Evolutionary conservation across 2,888 invertebrate genomes (phyloP), one percentile per base, ranked within the genome.

Genomic region (Fabriciana adippe): DNA sequence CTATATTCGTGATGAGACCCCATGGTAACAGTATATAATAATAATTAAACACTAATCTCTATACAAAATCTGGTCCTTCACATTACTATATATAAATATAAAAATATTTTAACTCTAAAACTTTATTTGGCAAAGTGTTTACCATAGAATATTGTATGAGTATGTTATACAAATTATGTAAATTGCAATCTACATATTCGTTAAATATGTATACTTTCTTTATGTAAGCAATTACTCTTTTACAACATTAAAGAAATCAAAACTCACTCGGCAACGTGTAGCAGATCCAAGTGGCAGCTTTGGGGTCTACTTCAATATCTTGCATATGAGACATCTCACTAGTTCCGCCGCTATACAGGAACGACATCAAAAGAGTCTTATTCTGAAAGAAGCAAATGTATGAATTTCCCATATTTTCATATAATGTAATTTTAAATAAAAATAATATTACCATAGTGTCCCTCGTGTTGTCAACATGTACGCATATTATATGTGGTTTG

Each of bases 381-480:
- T 97, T 97, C 97, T 98, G 87, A 73, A 94, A 93, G 50, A 74
- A 51, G 50, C 16, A 16, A 16, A 21, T n/a, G 13, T 35, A 45
- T 54, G 14, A 21, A 51, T 14, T 41, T 57, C 15, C 16, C 72
- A 47, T 13, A 47, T 2, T 51, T 14, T 8, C 16, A 14, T 51
- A 13, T 14, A 31, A 35, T n/a, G 8, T 6, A 18, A 18, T 14
- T 8, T 61, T 6, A 35, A 26, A 15, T 15, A 31, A 55, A 31
- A 18, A 3, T 8, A 48, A 26, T 14, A 45, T 26, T 6, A 97
- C 97, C 86, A 95, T 96, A 73, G 98, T 94, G 85, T 99, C 99
- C 57, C 99, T 94, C 64, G 98, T 97, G 81, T 99, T 99, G 85
- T 99, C 99, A 53, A 99, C 94, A 81, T 99, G 99, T 53, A 99